These are phyloP conservation scores for Peribatodes rhomboidaria DNA, from an alignment of 2,888 invertebrate species.

Conservation along the genomic window DNA sequence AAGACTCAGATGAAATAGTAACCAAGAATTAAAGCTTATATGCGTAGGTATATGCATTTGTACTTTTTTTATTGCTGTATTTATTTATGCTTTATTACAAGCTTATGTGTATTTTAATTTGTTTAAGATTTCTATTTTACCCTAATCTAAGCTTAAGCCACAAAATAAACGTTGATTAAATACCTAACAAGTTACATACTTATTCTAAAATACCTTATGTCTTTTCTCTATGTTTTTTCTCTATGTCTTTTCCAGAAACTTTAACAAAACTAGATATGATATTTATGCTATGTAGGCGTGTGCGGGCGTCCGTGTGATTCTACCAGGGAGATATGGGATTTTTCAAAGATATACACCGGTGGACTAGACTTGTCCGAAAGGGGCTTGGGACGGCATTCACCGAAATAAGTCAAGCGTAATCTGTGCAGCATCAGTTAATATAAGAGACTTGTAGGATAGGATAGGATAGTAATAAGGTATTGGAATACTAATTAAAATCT, in stretches of 20 bases:
- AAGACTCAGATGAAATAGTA: too few species aligned
- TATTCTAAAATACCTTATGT: background rate
- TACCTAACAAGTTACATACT: too few species aligned
- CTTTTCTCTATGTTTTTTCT: background rate
- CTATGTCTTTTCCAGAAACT: slow-evolving; percentile 30
- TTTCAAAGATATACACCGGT: slow-evolving; percentile 72
- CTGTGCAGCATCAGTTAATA: slow-evolving; percentile 28
- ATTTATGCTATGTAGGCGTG: slow-evolving; percentile 66
- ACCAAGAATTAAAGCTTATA: too few species aligned
- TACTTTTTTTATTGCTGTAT: too few species aligned
- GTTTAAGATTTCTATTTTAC: too few species aligned
- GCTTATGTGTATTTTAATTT: too few species aligned
- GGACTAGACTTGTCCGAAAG: slow-evolving; percentile 70
- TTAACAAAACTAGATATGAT: slow-evolving; percentile 23
- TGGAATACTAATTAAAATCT: background rate
- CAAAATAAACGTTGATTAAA: too few species aligned
- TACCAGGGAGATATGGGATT: slow-evolving; percentile 81
- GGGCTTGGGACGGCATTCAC: slow-evolving; percentile 54
- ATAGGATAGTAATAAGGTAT: background rate
- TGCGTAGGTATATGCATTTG: too few species aligned
- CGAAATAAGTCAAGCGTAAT: slow-evolving; percentile 44
- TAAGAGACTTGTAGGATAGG: background rate
- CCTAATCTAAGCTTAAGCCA: too few species aligned
- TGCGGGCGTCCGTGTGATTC: slow-evolving; percentile 82
- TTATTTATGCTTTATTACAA: too few species aligned